A percentile compares a stretch with the other conserved stretches of the same genome.
Evolutionary conservation across 2,888 invertebrate genomes (phyloP).

Genomic region (Limnephilus lunatus): DNA sequence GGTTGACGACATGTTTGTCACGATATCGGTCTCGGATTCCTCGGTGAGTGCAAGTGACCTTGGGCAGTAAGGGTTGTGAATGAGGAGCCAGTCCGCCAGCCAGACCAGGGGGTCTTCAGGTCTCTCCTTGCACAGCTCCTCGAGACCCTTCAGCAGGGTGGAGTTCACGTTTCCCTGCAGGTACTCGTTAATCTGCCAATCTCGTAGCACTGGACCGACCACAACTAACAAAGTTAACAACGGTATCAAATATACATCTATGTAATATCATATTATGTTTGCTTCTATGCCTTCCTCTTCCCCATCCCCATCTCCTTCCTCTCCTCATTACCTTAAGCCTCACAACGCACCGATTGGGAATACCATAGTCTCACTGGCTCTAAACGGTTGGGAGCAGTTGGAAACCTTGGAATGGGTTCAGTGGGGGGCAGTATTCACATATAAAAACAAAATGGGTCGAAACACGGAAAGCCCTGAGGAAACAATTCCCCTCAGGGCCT

Average conservation of each 20-base stretch:
- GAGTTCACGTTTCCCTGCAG: slow-evolving; percentile 82
- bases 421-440: too few species aligned
- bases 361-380: too few species aligned
- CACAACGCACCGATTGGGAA: too few species aligned
- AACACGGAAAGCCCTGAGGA: too few species aligned
- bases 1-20: not conserved
- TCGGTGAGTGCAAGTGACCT: slow-evolving; percentile 69
- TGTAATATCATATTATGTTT: too few species aligned
- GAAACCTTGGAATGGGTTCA: too few species aligned
- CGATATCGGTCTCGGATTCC: slow-evolving; percentile 56
- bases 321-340: too few species aligned
- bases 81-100: slow-evolving; percentile 86
- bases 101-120: slow-evolving; percentile 87
- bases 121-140: slow-evolving; percentile 82
- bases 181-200: slow-evolving; percentile 82
- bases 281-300: too few species aligned
- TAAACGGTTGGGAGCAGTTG: too few species aligned
- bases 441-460: too few species aligned
- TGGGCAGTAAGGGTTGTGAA: slow-evolving; percentile 88
- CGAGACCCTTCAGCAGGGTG: slow-evolving; percentile 79
- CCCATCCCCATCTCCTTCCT: too few species aligned
- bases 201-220: slow-evolving; percentile 83
- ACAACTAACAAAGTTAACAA: slow-evolving; percentile 77
- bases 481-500: too few species aligned
- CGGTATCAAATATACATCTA: not conserved